These are phyloP conservation scores for Potamilus streckersoni DNA, from an alignment of 1,140 invertebrate genomes.

Conservation along the genomic window DNA sequence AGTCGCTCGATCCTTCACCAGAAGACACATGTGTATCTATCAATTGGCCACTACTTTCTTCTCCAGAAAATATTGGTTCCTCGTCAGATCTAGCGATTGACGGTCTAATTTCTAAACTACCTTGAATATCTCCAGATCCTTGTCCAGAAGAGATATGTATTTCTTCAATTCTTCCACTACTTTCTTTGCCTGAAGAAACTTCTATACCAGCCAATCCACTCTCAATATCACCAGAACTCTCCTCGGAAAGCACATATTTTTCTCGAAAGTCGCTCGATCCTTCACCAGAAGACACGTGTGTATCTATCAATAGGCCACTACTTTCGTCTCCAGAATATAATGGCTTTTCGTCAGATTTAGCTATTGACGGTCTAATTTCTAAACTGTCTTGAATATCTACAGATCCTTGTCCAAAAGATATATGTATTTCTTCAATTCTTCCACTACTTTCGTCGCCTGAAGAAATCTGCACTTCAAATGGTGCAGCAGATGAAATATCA, in stretches of 20 bases:
- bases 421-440: background rate
- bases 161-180: background rate
- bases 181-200: background rate
- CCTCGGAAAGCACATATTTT: background rate
- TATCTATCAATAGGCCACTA: no score
- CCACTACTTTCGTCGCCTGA: conserved; percentile 5
- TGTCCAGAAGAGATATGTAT: no score
- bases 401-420: conserved; percentile 1
- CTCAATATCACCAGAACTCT: background rate
- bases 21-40: no score
- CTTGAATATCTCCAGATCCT: background rate
- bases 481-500: no score
- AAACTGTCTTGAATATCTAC: background rate
- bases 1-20: background rate
- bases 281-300: no score
- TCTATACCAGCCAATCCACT: background rate
- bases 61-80: no score
- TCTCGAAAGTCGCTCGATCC: background rate
- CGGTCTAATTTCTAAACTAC: background rate
- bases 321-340: no score
- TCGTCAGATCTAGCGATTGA: background rate
- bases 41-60: no score
- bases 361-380: background rate
- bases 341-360: no score
- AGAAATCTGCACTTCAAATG: background rate